These are phyloP conservation scores for Epistrophe eligans DNA, from an alignment of 2,888 invertebrate species.

Conservation along the genomic window DNA sequence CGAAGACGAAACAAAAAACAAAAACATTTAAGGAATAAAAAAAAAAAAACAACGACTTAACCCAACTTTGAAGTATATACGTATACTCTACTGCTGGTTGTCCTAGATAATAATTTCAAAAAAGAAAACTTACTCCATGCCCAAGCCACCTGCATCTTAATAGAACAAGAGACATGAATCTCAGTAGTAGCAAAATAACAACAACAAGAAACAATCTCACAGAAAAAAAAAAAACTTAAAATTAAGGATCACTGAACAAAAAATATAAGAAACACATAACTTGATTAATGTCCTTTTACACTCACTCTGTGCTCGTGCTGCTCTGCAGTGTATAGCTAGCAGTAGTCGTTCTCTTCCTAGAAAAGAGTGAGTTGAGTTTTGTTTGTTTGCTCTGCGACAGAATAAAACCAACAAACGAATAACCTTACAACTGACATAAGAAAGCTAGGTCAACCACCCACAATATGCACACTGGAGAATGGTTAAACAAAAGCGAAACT, in stretches of 20 bases:
- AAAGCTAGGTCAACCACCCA: constrained; percentile 73
- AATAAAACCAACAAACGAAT: constrained; percentile 57
- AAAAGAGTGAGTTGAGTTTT: constrained; percentile 29
- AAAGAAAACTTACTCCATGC: constrained; percentile 26
- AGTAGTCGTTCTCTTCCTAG: constrained; percentile 29
- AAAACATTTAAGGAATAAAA: not conserved
- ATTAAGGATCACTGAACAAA: constrained; percentile 48
- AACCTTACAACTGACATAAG: constrained; percentile 69
- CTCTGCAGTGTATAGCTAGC: not conserved
- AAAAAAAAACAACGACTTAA: constrained; percentile 13
- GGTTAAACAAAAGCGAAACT: constrained; percentile 55
- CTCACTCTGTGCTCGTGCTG: constrained; percentile 23
- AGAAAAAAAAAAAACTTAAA: constrained; percentile 42
- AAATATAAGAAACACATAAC: constrained; percentile 53
- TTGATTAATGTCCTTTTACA: constrained; percentile 74
- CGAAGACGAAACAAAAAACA: not conserved
- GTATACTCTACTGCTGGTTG: constrained; percentile 16
- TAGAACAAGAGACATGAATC: constrained; percentile 32
- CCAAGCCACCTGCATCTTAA: constrained; percentile 40
- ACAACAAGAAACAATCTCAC: not conserved
- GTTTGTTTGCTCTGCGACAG: constrained; percentile 65
- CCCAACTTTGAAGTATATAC: not conserved
- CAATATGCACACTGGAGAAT: constrained; percentile 61
- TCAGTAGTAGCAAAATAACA: constrained; percentile 13
- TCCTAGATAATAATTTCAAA: constrained; percentile 31